phyloP scores from a whole-genome alignment of 2,888 invertebrate genomes.

The Frankliniella fusca region DNA sequence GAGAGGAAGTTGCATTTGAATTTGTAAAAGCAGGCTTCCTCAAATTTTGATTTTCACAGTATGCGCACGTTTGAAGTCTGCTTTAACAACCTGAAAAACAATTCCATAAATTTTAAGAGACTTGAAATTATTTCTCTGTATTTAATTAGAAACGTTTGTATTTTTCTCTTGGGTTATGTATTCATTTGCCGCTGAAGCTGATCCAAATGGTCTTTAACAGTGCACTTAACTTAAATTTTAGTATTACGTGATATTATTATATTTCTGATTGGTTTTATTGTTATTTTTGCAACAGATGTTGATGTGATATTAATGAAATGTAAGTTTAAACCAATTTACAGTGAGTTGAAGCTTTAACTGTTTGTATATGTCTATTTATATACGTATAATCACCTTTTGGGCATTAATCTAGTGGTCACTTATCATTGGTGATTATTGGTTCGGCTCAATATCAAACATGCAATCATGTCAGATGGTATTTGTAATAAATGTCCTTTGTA shows the following conservation, averaged over 20 bases:
- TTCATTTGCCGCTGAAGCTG: background rate
- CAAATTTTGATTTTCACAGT: no score
- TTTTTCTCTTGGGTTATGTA: background rate
- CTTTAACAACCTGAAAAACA: no score
- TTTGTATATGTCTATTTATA: slow-evolving; percentile 19
- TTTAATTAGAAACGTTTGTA: background rate
- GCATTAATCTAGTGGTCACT: background rate
- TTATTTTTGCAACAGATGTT: slow-evolving; percentile 23
- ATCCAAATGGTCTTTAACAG: no score
- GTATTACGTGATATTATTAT: slow-evolving; percentile 14
- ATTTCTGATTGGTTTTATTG: slow-evolving; percentile 7
- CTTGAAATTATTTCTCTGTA: background rate
- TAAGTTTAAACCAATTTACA: slow-evolving; percentile 23
- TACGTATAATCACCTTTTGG: background rate
- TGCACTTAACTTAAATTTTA: background rate
- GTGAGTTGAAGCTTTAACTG: slow-evolving; percentile 24
- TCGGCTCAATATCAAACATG: background rate
- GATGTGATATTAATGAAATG: slow-evolving; percentile 16
- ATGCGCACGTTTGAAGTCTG: no score
- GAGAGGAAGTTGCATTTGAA: no score
- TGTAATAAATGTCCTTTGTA: slow-evolving; percentile 22
- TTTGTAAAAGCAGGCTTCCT: no score
- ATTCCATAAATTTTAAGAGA: background rate
- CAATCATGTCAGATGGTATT: background rate
- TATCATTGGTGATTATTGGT: background rate